Percentiles rank a stretch among this genome's conserved stretches.
These are phyloP conservation scores for Pavo muticus DNA, from an alignment of 2,113 vertebrate species.

Conservation along the genomic window DNA sequence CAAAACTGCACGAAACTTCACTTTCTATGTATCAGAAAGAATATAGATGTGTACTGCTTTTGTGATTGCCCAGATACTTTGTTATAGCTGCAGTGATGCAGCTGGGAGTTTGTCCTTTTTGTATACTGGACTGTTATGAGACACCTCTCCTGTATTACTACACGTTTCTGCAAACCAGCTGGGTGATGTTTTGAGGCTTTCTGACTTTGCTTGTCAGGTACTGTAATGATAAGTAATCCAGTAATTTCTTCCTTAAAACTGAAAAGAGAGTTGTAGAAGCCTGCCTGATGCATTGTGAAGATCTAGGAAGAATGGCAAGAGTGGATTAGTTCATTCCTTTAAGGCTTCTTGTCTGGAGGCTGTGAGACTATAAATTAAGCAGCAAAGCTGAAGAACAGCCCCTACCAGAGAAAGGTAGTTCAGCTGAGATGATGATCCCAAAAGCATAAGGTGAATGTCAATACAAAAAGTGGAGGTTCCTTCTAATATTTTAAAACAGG, in stretches of 20 bases:
- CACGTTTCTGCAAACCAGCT: neutral
- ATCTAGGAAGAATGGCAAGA: neutral
- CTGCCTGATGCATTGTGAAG: neutral
- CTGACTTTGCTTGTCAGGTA: neutral
- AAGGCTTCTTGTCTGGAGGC: neutral
- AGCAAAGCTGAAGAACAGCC: neutral
- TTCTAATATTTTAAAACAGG: neutral
- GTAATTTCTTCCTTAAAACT: neutral
- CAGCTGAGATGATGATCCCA: neutral
- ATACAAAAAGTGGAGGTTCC: neutral
- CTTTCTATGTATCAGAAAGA: neutral
- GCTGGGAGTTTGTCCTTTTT: neutral
- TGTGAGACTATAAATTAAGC: neutral
- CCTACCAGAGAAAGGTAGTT: neutral
- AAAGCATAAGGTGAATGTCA: neutral
- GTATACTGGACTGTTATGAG: neutral
- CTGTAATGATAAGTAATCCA: neutral
- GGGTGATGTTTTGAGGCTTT: neutral
- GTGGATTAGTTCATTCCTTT: neutral
- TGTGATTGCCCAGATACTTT: neutral
- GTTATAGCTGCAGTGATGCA: neutral
- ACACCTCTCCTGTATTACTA: neutral
- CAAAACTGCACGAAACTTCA: neutral
- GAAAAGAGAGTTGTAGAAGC: neutral
- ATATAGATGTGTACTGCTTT: neutral